A percentile compares a stretch with the other conserved stretches of the same genome.
phyloP scores from a whole-genome alignment of 2,797 vertebrate genomes.

The Pantherophis vulpinus region DNA sequence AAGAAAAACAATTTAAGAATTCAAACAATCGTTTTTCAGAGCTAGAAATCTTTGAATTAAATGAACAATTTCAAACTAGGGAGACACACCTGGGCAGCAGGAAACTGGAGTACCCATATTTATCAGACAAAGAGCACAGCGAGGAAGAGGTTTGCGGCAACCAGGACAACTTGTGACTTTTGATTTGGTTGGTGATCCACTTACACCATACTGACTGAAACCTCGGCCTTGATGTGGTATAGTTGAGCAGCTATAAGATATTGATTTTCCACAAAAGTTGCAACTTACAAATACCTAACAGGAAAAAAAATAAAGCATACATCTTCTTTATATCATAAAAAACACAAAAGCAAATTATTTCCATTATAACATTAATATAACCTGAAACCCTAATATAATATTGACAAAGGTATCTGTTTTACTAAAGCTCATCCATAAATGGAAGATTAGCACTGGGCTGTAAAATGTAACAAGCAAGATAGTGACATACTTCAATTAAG shows the following conservation, averaged over 20 bases:
- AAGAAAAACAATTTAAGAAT: not conserved
- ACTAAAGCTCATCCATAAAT: not conserved
- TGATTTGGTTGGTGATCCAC: slow-evolving; percentile 96
- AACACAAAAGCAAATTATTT: not conserved
- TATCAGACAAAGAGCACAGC: slow-evolving; percentile 97
- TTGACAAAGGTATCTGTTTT: not conserved
- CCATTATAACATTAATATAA: not conserved
- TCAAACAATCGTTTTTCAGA: not conserved
- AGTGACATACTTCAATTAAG: not conserved
- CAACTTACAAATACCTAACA: slow-evolving; percentile 98
- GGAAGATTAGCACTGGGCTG: not conserved
- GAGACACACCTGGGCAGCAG: slow-evolving; percentile 82
- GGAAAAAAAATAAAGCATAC: slow-evolving; percentile 19
- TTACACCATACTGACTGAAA: slow-evolving; percentile 97
- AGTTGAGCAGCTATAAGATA: slow-evolving; percentile 95
- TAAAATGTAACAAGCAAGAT: not conserved
- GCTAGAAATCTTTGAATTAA: not conserved
- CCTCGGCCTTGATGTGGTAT: slow-evolving; percentile 94
- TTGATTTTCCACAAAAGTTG: slow-evolving; percentile 99
- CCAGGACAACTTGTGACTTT: slow-evolving; percentile 98
- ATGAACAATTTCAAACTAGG: not conserved
- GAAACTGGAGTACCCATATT: slow-evolving; percentile 99
- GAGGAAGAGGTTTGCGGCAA: slow-evolving; percentile 95
- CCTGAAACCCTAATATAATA: not conserved
- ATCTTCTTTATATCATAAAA: not conserved